Conservation (phyloP, 2,888 invertebrate species). For the Nymphalis polychloros region DNA sequence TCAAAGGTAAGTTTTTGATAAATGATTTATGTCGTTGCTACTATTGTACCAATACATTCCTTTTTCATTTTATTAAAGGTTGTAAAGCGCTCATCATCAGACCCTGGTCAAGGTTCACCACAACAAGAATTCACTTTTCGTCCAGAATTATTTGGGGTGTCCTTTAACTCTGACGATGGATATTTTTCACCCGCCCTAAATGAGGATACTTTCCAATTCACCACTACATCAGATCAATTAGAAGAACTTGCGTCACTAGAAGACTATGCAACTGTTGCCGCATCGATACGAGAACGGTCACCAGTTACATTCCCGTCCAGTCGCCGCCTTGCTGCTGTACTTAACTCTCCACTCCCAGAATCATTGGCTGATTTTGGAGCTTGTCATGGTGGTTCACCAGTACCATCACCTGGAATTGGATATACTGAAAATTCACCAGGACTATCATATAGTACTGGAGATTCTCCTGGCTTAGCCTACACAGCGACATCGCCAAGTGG, state of each 20-base stretch:
- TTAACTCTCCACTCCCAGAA: constrained; percentile 90
- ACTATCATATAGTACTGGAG: constrained; percentile 88
- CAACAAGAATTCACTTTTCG: constrained; percentile 83
- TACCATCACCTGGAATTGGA: constrained; percentile 78
- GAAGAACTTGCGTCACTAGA: constrained; percentile 84
- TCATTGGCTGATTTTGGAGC: constrained; percentile 91
- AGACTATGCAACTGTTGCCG: constrained; percentile 82
- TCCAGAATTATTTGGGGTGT: constrained; percentile 83
- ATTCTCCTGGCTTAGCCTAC: constrained; percentile 70
- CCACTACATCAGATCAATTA: constrained; percentile 83
- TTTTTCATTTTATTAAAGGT: constrained; percentile 55
- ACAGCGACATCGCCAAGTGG: constrained; percentile 70
- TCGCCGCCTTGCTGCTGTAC: constrained; percentile 87
- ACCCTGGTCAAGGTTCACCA: constrained; percentile 84
- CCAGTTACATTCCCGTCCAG: constrained; percentile 84
- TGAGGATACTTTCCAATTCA: constrained; percentile 88
- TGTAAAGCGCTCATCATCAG: constrained; percentile 88
- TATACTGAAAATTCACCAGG: constrained; percentile 82
- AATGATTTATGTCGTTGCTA: constrained; percentile 14
- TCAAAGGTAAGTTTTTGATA: constrained; percentile 70
- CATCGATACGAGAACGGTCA: constrained; percentile 81
- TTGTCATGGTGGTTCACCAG: constrained; percentile 84
- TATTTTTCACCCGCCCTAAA: constrained; percentile 85
- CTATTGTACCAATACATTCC: background rate
- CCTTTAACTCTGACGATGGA: constrained; percentile 84